Percentiles rank a stretch among this genome's conserved stretches.
These are phyloP conservation scores for Rhinella marina DNA, from an alignment of 2,797 vertebrate species.

Conservation along the genomic window DNA sequence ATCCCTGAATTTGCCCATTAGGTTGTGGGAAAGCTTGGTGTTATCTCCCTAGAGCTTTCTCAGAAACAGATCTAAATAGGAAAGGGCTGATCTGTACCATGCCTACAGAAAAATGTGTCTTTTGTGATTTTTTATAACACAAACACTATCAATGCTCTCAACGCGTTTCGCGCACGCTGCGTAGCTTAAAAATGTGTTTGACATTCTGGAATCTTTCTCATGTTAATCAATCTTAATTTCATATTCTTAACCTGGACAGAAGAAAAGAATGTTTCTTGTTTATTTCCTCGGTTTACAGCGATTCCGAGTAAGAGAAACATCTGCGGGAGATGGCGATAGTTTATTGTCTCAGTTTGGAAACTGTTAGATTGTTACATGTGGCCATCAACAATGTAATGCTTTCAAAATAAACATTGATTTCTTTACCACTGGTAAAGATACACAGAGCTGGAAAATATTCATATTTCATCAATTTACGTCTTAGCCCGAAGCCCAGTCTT, in stretches of 20 bases:
- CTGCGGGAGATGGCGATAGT: conserved; percentile 68
- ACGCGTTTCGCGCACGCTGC: conserved; percentile 16
- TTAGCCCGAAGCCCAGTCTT: conserved; percentile 10
- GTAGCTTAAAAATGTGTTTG: conserved; percentile 27
- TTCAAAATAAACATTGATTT: conserved; percentile 61
- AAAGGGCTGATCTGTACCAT: neutral
- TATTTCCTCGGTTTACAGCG: conserved; percentile 73
- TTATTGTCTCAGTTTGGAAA: conserved; percentile 55
- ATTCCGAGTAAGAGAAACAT: conserved; percentile 73
- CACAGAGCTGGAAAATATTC: conserved; percentile 22
- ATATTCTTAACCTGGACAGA: conserved; percentile 12
- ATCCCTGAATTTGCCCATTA: neutral
- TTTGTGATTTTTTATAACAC: neutral
- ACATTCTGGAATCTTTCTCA: conserved; percentile 30
- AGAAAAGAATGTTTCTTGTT: conserved; percentile 65
- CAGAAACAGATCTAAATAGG: neutral
- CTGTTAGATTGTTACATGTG: conserved; percentile 61
- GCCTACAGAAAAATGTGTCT: neutral
- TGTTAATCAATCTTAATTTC: conserved; percentile 52
- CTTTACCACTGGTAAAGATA: conserved; percentile 38
- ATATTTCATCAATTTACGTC: conserved; percentile 12
- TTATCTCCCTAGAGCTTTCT: neutral
- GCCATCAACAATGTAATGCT: conserved; percentile 61
- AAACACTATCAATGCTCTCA: neutral
- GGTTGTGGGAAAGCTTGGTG: neutral